Percentiles rank a stretch among this genome's conserved stretches.
Conservation (phyloP, 2,113 vertebrate genomes). For the Rhizomys pruinosus region DNA sequence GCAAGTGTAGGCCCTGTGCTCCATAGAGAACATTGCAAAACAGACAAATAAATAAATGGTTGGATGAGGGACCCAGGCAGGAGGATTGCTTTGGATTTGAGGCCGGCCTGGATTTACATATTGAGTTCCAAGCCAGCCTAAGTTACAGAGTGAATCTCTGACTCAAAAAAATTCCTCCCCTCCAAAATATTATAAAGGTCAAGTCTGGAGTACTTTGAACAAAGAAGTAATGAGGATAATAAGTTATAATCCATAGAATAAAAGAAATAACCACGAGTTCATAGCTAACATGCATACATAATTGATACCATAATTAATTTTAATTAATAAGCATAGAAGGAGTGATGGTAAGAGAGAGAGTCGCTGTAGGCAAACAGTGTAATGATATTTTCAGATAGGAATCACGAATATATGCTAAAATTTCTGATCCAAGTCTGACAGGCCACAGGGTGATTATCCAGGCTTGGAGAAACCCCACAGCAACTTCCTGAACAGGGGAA, state of each 20-base stretch:
- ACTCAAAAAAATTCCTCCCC: background rate
- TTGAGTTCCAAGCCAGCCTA: background rate
- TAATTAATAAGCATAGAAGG: background rate
- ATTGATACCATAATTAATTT: background rate
- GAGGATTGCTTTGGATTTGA: background rate
- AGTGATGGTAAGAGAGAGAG: background rate
- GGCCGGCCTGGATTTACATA: background rate
- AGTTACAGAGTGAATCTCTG: background rate
- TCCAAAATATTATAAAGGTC: background rate
- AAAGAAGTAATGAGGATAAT: background rate
- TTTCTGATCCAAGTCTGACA: no score
- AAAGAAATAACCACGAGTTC: background rate
- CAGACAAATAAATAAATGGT: background rate
- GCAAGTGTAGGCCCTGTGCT: background rate
- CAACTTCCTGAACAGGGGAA: no score
- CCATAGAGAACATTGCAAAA: background rate
- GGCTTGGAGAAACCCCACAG: no score
- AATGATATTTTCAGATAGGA: background rate
- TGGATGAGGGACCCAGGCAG: background rate
- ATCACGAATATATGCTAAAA: no score
- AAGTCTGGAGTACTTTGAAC: background rate
- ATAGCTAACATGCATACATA: background rate
- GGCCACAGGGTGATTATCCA: fast-evolving
- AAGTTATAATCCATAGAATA: no score
- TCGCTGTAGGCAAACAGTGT: background rate